phyloP scores from a whole-genome alignment of 2,888 invertebrate genomes.

The Yponomeuta sedellus region DNA sequence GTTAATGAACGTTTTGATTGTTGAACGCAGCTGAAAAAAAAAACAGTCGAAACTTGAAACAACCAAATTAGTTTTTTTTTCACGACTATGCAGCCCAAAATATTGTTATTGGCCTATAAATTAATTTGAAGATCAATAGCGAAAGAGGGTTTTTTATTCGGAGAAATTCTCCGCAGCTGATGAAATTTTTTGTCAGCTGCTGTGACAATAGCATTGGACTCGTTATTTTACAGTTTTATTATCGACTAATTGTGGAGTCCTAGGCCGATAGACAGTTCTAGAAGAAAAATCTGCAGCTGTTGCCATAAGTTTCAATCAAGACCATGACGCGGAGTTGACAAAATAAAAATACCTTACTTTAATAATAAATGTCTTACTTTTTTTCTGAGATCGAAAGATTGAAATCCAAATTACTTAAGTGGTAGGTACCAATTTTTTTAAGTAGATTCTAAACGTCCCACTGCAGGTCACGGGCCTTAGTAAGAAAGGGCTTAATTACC shows the following conservation, averaged over 20 bases:
- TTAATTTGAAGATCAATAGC: background rate
- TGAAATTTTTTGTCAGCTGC: background rate
- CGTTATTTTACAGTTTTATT: slow-evolving; percentile 2
- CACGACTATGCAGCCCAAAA: background rate
- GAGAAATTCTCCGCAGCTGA: background rate
- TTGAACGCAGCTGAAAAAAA: background rate
- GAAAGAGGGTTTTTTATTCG: background rate
- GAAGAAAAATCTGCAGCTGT: slow-evolving; percentile 26
- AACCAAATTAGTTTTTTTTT: background rate
- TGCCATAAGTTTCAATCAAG: slow-evolving; percentile 30
- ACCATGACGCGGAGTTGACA: slow-evolving; percentile 21
- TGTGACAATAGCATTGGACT: slow-evolving; percentile 6
- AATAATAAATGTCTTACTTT: background rate
- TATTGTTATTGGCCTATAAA: background rate
- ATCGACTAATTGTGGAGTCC: background rate
- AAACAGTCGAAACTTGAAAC: background rate
- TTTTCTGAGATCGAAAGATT: background rate
- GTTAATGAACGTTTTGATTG: background rate
- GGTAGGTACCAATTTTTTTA: too few species aligned
- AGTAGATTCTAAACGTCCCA: too few species aligned
- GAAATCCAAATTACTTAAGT: too few species aligned
- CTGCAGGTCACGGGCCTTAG: too few species aligned
- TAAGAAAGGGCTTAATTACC: too few species aligned
- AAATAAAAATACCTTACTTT: slow-evolving; percentile 17
- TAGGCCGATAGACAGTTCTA: slow-evolving; percentile 3